These are phyloP conservation scores for Carapus acus DNA, from an alignment of 2,797 vertebrate genomes.

Conservation along the genomic window DNA sequence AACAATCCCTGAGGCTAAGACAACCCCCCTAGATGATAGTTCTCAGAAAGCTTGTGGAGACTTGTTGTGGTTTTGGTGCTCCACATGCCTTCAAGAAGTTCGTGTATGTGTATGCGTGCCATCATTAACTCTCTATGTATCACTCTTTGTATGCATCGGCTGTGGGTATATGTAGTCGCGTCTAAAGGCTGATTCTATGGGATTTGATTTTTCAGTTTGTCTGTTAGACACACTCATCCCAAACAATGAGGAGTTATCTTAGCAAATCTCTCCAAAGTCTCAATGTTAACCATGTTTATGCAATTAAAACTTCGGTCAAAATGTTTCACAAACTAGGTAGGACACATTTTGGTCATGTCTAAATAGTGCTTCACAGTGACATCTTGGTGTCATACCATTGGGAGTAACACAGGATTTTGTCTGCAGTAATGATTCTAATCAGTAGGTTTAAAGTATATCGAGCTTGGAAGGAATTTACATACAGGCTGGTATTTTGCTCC, in stretches of 20 bases:
- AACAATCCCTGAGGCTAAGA: not conserved
- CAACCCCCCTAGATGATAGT: conserved; percentile 1
- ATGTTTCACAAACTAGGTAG: too few relatives aligned
- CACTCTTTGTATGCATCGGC: not conserved
- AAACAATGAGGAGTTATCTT: too few relatives aligned
- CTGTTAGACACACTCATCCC: not conserved
- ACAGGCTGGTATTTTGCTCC: not conserved
- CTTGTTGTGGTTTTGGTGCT: conserved; percentile 14
- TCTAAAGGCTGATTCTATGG: too few relatives aligned
- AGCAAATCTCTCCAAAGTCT: too few relatives aligned
- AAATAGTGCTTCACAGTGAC: too few relatives aligned
- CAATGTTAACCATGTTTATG: too few relatives aligned
- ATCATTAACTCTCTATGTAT: not conserved
- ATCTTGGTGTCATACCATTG: not conserved
- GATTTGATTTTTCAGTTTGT: too few relatives aligned
- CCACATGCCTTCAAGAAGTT: not conserved
- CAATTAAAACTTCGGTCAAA: too few relatives aligned
- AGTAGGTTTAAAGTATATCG: not conserved
- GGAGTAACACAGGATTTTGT: not conserved
- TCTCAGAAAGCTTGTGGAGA: conserved; percentile 9
- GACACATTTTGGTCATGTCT: too few relatives aligned
- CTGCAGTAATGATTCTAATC: not conserved
- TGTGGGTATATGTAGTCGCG: too few relatives aligned
- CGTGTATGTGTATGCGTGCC: not conserved
- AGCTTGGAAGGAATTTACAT: not conserved